Evolutionary conservation across 2,797 vertebrate species (phyloP), one percentile per base, ranked within the genome.

Genomic region (Ficedula albicollis): DNA sequence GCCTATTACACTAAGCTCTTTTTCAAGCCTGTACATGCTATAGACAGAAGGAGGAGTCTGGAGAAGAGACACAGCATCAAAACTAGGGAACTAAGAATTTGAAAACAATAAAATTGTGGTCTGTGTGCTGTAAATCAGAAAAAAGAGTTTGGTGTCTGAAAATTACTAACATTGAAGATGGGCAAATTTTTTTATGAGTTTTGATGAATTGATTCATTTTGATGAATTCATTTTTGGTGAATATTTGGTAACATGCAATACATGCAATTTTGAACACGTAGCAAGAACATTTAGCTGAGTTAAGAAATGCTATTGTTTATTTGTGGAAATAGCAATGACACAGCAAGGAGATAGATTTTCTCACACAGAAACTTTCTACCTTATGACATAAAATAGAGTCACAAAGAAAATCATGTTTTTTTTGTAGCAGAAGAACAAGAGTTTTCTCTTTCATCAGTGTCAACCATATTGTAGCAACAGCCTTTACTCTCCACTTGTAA

Each of bases 221-320:
- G 0, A 64, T 64, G 29, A 90, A 87, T 59, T 51, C 11, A 30
- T 83, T 91, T 86, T 66, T 68, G 0, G 62, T 64, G 29, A 90
- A 84, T 59, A 11, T 52, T 52, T 76, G 18, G 12, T 91, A 59
- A 20, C 17, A 39, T 44, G 13, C 18, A 81, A 49, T 60, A 27
- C 27, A n/a, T 49, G 30, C 18, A 67, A 30, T 73, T 93, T 88
- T 27, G 30, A 85, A 63, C 32, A 39, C 2, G 26, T 70, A 77
- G 36, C n/a, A 82, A n/a, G 64, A 91, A 58, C n/a, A 29, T 84
- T 88, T 94, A 78, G 32, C n/a, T 64, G 62, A 39, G 39, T 88
- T 90, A 88, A 93, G 51, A 89, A 93, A 85, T 88, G 15, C 17
- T 76, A 34, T 88, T 88, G 9, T 83, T 96, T 95, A 74, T 93